Evolutionary conservation across 2,888 invertebrate species (phyloP).

Genomic region (Atherix ibis): DNA sequence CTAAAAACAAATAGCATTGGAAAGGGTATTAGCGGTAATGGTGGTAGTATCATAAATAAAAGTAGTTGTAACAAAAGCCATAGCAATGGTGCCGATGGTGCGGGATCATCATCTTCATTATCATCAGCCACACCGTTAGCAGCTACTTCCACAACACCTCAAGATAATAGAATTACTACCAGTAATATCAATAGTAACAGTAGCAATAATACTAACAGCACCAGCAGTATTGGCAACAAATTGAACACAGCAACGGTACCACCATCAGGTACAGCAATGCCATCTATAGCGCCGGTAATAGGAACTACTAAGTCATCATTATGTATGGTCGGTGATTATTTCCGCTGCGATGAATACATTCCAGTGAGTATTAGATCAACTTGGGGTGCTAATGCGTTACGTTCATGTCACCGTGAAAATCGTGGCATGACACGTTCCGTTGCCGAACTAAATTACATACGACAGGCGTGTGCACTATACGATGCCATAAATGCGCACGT

Average conservation of each 20-base stretch:
- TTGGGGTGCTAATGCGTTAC: constrained; percentile 37
- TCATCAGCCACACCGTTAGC: constrained; percentile 16
- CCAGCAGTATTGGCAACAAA: too few relatives aligned
- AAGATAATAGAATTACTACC: too few relatives aligned
- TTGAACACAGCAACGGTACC: constrained; percentile 4
- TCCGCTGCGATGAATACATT: constrained; percentile 74
- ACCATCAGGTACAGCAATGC: constrained; percentile 5
- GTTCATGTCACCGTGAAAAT: constrained; percentile 69
- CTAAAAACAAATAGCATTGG: too few relatives aligned
- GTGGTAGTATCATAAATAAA: constrained; percentile 1
- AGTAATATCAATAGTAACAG: constrained; percentile 6
- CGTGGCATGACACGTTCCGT: constrained; percentile 60
- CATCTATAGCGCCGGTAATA: constrained; percentile 11
- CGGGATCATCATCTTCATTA: constrained; percentile 11
- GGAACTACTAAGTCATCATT: too few relatives aligned
- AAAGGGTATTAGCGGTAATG: constrained; percentile 2
- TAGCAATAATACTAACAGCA: too few relatives aligned
- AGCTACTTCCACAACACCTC: constrained; percentile 3
- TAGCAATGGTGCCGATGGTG: constrained; percentile 3
- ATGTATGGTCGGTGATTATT: too few relatives aligned
- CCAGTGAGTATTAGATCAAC: constrained; percentile 47
- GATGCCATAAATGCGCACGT: constrained; percentile 82
- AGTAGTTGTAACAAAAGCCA: constrained; percentile 3
- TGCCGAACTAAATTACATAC: constrained; percentile 76
- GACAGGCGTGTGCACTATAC: constrained; percentile 67